These are phyloP conservation scores for Platyura marginata DNA, from an alignment of 1,140 invertebrate genomes.

Conservation along the genomic window DNA sequence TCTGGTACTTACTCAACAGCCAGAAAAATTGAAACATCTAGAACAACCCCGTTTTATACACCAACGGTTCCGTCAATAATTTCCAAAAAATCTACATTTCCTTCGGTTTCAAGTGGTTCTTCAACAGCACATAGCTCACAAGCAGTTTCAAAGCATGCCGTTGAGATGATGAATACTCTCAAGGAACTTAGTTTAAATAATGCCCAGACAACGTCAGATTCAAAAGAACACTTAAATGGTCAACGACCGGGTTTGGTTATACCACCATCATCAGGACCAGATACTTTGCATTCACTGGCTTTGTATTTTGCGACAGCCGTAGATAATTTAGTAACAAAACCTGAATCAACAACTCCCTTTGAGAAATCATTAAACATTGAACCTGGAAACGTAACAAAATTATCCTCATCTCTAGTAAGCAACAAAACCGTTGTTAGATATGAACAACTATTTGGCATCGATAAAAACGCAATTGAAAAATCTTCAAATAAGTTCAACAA, in stretches of 20 bases:
- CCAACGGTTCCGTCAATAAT: slow-evolving; percentile 4
- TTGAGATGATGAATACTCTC: slow-evolving; percentile 26
- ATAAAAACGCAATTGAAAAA: slow-evolving; percentile 6
- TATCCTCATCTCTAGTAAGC: slow-evolving; percentile 26
- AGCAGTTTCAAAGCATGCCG: slow-evolving; percentile 19
- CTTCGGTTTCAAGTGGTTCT: slow-evolving; percentile 12
- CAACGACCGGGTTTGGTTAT: slow-evolving; percentile 38
- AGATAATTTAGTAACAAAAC: slow-evolving; percentile 34
- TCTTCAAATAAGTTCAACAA: slow-evolving; percentile 6
- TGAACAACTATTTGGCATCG: slow-evolving; percentile 29
- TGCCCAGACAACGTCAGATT: background rate
- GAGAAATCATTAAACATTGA: background rate
- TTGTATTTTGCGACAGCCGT: slow-evolving; percentile 54
- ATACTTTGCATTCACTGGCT: slow-evolving; percentile 54
- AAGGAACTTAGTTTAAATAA: slow-evolving; percentile 13
- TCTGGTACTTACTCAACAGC: slow-evolving; percentile 10
- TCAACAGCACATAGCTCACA: slow-evolving; percentile 13
- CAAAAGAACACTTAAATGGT: slow-evolving; percentile 4
- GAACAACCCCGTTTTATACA: slow-evolving; percentile 20
- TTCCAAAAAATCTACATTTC: slow-evolving; percentile 14
- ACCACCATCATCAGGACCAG: slow-evolving; percentile 48
- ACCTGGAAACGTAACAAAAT: background rate
- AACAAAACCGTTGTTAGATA: slow-evolving; percentile 37
- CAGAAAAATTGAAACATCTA: slow-evolving; percentile 15
- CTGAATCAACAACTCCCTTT: slow-evolving; percentile 13